phyloP scores from a whole-genome alignment of 2,797 vertebrate genomes.

The Coregonus sp. region DNA sequence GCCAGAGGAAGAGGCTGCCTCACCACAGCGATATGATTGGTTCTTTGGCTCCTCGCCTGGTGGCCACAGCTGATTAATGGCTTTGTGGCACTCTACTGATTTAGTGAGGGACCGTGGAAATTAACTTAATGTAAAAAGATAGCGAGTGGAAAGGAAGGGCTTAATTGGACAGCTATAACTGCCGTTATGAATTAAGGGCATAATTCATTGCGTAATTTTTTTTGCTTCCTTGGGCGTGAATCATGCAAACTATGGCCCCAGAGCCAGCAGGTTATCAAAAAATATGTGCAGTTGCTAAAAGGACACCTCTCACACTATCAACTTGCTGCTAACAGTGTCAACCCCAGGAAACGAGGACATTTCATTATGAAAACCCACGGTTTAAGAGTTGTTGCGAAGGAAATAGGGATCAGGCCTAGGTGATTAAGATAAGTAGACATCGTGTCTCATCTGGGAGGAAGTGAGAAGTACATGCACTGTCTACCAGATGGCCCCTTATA shows the following conservation, averaged over 20 bases:
- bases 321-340: too few species aligned
- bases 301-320: background rate
- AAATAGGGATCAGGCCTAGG: background rate
- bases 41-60: conserved; percentile 2
- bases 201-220: conserved; percentile 3
- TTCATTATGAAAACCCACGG: background rate
- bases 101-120: conserved; percentile 15
- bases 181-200: conserved; percentile 1
- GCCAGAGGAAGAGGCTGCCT: background rate
- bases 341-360: background rate
- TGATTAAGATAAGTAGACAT: background rate
- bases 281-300: too few species aligned
- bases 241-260: background rate
- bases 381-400: background rate
- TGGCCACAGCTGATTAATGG: conserved; percentile 16
- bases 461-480: conserved; percentile 15
- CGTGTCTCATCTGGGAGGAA: conserved; percentile 1
- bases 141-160: background rate
- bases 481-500: conserved; percentile 19
- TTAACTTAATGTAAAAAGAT: conserved; percentile 16
- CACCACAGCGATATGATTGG: conserved; percentile 18
- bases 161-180: conserved; percentile 1
- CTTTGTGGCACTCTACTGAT: conserved; percentile 21
- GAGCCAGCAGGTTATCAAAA: background rate
- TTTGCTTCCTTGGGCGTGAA: background rate